These are phyloP conservation scores for Ibidorhyncha struthersii DNA, from an alignment of 2,113 vertebrate genomes.

Conservation along the genomic window DNA sequence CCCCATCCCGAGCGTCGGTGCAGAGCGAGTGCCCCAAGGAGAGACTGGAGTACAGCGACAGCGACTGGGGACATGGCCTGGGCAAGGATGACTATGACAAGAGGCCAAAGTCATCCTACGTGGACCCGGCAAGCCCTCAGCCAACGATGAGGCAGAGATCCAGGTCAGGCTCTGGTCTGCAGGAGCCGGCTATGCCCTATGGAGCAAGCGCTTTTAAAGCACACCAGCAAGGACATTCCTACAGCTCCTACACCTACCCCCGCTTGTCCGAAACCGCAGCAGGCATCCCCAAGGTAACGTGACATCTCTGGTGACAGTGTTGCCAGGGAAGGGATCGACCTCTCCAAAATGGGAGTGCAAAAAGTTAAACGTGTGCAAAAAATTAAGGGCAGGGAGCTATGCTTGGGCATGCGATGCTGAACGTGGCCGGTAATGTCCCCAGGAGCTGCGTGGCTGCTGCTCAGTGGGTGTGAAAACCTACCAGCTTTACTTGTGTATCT, in stretches of 20 bases:
- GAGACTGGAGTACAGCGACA: slow-evolving; percentile 86
- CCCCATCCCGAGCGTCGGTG: slow-evolving; percentile 84
- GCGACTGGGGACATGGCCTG: slow-evolving; percentile 85
- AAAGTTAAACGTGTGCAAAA: accelerated
- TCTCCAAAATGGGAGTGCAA: background rate
- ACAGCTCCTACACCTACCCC: slow-evolving; percentile 98
- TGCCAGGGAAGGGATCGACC: background rate
- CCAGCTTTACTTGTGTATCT: accelerated
- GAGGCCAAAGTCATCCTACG: slow-evolving; percentile 93
- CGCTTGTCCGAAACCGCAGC: slow-evolving; percentile 89
- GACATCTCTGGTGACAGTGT: background rate
- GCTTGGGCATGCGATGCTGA: accelerated
- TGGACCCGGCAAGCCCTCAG: slow-evolving; percentile 89
- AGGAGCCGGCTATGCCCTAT: slow-evolving; percentile 90
- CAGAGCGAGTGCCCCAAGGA: slow-evolving; percentile 84
- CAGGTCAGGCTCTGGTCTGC: slow-evolving; percentile 92
- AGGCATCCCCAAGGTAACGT: slow-evolving; percentile 89
- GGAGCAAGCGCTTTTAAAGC: slow-evolving; percentile 88
- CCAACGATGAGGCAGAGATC: slow-evolving; percentile 93
- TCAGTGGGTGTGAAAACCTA: background rate
- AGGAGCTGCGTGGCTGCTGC: accelerated
- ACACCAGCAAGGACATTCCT: slow-evolving; percentile 88
- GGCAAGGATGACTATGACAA: slow-evolving; percentile 89
- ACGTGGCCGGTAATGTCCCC: accelerated
- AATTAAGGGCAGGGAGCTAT: background rate